Evolutionary conservation across 2,888 invertebrate species (phyloP).

Genomic region (Cenopis cana): DNA sequence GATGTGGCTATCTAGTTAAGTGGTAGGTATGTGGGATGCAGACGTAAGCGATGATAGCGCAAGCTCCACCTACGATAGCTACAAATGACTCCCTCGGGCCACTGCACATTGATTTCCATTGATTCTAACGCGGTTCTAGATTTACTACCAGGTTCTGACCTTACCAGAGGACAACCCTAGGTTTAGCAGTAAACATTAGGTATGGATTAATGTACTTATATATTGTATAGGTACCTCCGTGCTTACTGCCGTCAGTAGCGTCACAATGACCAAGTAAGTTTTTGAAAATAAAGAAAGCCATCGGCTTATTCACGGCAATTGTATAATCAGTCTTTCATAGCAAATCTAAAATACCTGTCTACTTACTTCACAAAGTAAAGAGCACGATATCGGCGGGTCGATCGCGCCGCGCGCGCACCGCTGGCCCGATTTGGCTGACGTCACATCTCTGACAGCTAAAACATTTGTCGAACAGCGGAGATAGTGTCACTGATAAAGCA

Average conservation of each 20-base stretch:
- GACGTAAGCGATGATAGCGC: conserved; percentile 7
- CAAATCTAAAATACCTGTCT: conserved; percentile 45
- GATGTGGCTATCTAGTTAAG: no score
- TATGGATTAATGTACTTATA: background rate
- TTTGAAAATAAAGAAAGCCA: conserved; percentile 49
- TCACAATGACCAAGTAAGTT: conserved; percentile 25
- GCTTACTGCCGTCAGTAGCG: conserved; percentile 28
- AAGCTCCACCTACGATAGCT: conserved; percentile 34
- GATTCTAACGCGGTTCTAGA: conserved; percentile 79
- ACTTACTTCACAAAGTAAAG: conserved; percentile 47
- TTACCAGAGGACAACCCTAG: conserved; percentile 52
- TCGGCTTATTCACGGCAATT: conserved; percentile 36
- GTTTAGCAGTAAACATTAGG: background rate
- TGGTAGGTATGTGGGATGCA: background rate
- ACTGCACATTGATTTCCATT: conserved; percentile 77
- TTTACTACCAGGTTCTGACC: conserved; percentile 66
- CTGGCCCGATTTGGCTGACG: conserved; percentile 79
- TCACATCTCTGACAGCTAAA: conserved; percentile 83
- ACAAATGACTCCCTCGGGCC: conserved; percentile 73
- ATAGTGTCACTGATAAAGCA: conserved; percentile 85
- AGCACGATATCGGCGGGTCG: conserved; percentile 65
- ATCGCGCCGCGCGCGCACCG: conserved; percentile 69
- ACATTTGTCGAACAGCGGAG: conserved; percentile 83
- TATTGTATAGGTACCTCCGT: no score
- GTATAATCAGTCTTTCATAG: conserved; percentile 44